A percentile compares a stretch with the other conserved stretches of the same genome.
These are phyloP conservation scores for Stenotaenia linearis DNA, from an alignment of 2,888 invertebrate genomes.

Conservation along the genomic window DNA sequence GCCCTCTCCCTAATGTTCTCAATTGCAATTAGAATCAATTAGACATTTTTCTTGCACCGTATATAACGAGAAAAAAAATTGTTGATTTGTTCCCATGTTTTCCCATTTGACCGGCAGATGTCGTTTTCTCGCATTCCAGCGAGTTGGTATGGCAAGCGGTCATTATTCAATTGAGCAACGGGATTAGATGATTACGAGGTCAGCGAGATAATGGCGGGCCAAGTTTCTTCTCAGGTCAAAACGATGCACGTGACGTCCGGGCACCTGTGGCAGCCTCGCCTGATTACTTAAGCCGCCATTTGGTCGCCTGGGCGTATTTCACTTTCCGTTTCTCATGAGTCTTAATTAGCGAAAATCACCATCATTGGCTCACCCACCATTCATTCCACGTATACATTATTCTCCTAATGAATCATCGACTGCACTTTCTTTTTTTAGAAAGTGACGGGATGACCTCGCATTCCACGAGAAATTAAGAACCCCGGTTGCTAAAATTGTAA, in stretches of 20 bases:
- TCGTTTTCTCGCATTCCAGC: conserved; percentile 7
- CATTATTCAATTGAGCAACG: conserved; percentile 24
- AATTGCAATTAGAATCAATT: conserved; percentile 13
- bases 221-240: conserved; percentile 17
- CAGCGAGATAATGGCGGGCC: conserved; percentile 4
- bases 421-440: background rate
- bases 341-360: conserved; percentile 11
- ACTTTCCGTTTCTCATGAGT: conserved; percentile 12
- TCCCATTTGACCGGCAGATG: conserved; percentile 17
- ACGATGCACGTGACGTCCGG: conserved; percentile 18
- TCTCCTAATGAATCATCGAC: conserved; percentile 12
- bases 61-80: background rate
- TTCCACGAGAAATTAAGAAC: background rate
- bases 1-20: background rate
- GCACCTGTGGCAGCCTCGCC: background rate
- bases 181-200: conserved; percentile 23
- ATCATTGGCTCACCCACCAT: conserved; percentile 21
- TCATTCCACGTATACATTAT: conserved; percentile 22
- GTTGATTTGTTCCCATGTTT: background rate
- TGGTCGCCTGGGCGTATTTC: conserved; percentile 2
- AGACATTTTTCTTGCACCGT: background rate
- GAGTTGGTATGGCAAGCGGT: background rate
- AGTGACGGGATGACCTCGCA: background rate
- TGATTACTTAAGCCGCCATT: background rate
- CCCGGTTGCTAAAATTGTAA: background rate